Evolutionary conservation across 1,140 invertebrate species (phyloP).

Genomic region (Drosophila subobscura): DNA sequence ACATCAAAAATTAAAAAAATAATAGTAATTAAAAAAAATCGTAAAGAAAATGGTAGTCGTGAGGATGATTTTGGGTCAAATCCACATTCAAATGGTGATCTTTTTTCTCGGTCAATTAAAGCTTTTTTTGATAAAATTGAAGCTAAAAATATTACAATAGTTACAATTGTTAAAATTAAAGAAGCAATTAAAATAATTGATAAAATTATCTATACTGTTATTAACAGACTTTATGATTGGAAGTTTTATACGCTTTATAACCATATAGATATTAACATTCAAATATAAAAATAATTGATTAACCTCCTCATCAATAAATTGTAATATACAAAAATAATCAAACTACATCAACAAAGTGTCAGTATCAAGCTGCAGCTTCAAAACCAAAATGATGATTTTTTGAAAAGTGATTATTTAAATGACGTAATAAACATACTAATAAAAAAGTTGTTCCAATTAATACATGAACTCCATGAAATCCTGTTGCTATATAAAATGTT

Average conservation of each 20-base stretch:
- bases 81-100: constrained; percentile 86
- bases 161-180: constrained; percentile 80
- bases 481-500: constrained; percentile 89
- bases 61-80: constrained; percentile 85
- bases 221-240: constrained; percentile 58
- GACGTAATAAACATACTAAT: constrained; percentile 85
- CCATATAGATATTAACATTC: constrained; percentile 87
- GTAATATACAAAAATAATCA: constrained; percentile 89
- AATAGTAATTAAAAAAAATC: constrained; percentile 87
- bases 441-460: constrained; percentile 88
- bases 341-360: constrained; percentile 90
- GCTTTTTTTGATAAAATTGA: constrained; percentile 85
- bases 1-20: constrained; percentile 87
- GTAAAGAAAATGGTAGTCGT: constrained; percentile 85
- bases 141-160: constrained; percentile 84
- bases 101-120: constrained; percentile 85
- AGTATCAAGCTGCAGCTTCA: constrained; percentile 89
- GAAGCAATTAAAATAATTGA: constrained; percentile 30
- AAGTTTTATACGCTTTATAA: constrained; percentile 87
- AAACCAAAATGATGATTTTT: constrained; percentile 87
- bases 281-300: constrained; percentile 78
- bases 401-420: constrained; percentile 85
- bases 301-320: constrained; percentile 88
- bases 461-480: constrained; percentile 90
- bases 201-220: constrained; percentile 57